These are phyloP conservation scores for Philotrypesis tridentata DNA, from an alignment of 1,140 invertebrate species.

Conservation along the genomic window DNA sequence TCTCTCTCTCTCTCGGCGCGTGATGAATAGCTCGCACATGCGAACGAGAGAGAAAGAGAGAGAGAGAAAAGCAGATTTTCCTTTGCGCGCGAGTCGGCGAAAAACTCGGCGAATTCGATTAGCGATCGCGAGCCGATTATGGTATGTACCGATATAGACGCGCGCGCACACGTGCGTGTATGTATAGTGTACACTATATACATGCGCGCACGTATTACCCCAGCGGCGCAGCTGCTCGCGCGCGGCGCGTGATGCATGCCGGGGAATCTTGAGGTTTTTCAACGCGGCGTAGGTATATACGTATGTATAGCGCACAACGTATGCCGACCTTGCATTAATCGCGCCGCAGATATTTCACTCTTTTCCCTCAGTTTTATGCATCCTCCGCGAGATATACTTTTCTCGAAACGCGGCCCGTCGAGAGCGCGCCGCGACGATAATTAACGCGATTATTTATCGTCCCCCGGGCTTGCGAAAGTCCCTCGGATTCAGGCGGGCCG, in stretches of 20 bases:
- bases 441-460: no score
- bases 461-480: no score
- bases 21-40: not conserved
- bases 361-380: not conserved
- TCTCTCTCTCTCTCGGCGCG: no score
- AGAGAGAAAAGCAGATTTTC: no score
- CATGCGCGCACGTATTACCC: no score
- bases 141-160: no score
- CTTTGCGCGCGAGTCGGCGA: not conserved
- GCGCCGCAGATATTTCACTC: not conserved
- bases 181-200: not conserved
- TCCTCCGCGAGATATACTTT: no score
- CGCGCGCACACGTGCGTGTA: not conserved
- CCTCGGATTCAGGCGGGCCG: no score
- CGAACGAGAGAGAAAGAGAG: no score
- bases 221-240: constrained; percentile 14
- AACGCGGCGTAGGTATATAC: not conserved
- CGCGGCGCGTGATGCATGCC: not conserved
- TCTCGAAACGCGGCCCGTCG: no score
- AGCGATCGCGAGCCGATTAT: constrained; percentile 32
- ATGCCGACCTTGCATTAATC: not conserved
- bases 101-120: constrained; percentile 11
- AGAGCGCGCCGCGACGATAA: no score
- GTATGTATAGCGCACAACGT: no score
- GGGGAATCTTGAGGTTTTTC: constrained; percentile 2